Evolutionary conservation across 2,888 invertebrate species (phyloP).

Genomic region (Hyposoter didymator): DNA sequence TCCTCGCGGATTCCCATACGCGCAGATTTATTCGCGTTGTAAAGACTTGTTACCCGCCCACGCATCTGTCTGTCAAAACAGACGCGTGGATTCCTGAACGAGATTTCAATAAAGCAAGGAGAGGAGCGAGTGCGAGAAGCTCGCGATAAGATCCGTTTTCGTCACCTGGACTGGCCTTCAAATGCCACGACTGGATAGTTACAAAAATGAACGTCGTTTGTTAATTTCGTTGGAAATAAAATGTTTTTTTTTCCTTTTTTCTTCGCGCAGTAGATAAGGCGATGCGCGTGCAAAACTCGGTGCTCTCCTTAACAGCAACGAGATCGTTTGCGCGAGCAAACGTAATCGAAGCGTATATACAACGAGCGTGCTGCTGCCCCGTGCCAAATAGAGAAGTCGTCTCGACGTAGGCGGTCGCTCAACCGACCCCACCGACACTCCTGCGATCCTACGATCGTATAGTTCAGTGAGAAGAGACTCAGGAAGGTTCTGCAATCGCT

Average conservation of each 20-base stretch:
- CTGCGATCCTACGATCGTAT: constrained; percentile 29
- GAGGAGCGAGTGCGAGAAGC: constrained; percentile 14
- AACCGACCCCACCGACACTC: constrained; percentile 69
- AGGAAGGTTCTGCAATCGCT: neutral
- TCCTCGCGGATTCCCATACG: constrained; percentile 41
- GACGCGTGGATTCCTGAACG: constrained; percentile 30
- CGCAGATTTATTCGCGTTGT: constrained; percentile 50
- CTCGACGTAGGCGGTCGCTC: constrained; percentile 80
- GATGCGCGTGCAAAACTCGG: constrained; percentile 69
- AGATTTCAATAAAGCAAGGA: neutral
- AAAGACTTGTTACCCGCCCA: constrained; percentile 44
- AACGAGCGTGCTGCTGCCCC: constrained; percentile 70
- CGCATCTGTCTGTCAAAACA: constrained; percentile 61
- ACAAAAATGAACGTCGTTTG: constrained; percentile 24
- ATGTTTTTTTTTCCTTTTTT: neutral
- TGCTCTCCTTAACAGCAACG: constrained; percentile 76
- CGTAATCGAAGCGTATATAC: constrained; percentile 77
- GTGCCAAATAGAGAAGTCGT: constrained; percentile 81
- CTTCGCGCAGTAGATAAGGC: constrained; percentile 3
- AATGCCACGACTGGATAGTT: constrained; percentile 37
- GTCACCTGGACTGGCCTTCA: neutral
- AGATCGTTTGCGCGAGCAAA: constrained; percentile 78
- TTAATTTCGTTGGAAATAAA: neutral
- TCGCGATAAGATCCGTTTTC: constrained; percentile 23
- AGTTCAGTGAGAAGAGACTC: constrained; percentile 7